Evolutionary conservation across 2,888 invertebrate species (phyloP).

Genomic region (Dastarcus helophoroides): DNA sequence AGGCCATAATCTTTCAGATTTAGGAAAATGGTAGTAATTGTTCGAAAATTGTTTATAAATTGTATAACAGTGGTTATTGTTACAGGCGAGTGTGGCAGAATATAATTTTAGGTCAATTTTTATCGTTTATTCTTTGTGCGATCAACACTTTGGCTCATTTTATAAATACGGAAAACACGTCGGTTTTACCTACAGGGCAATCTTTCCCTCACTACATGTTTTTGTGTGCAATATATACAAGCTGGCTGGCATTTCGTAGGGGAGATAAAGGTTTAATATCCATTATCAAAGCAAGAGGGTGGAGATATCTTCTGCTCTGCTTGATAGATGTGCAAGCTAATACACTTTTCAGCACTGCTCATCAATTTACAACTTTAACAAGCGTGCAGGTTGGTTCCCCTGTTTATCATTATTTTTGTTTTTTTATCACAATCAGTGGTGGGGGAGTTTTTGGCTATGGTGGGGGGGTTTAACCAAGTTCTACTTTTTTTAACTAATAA

Average conservation of each 20-base stretch:
- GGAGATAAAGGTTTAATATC: constrained; percentile 48
- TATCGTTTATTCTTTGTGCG: constrained; percentile 65
- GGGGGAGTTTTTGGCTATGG: no score
- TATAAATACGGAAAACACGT: constrained; percentile 55
- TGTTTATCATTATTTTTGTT: no score
- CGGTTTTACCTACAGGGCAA: constrained; percentile 70
- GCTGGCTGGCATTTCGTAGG: constrained; percentile 61
- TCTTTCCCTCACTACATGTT: constrained; percentile 68
- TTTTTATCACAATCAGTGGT: no score
- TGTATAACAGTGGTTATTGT: constrained; percentile 9
- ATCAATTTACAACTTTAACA: constrained; percentile 60
- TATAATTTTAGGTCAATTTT: constrained; percentile 60
- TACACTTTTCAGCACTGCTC: constrained; percentile 70
- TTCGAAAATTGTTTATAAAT: constrained; percentile 13
- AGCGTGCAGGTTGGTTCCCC: constrained; percentile 65
- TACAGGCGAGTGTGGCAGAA: constrained; percentile 61
- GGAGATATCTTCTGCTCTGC: constrained; percentile 67
- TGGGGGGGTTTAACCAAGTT: no score
- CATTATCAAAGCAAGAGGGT: constrained; percentile 57
- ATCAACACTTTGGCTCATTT: constrained; percentile 64
- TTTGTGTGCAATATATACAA: constrained; percentile 65
- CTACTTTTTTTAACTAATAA: no score
- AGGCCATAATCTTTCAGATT: constrained; percentile 53
- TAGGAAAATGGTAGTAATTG: constrained; percentile 53
- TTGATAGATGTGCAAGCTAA: constrained; percentile 79